These are phyloP conservation scores for Melanostoma scalare DNA, from an alignment of 2,888 invertebrate genomes.

Conservation along the genomic window DNA sequence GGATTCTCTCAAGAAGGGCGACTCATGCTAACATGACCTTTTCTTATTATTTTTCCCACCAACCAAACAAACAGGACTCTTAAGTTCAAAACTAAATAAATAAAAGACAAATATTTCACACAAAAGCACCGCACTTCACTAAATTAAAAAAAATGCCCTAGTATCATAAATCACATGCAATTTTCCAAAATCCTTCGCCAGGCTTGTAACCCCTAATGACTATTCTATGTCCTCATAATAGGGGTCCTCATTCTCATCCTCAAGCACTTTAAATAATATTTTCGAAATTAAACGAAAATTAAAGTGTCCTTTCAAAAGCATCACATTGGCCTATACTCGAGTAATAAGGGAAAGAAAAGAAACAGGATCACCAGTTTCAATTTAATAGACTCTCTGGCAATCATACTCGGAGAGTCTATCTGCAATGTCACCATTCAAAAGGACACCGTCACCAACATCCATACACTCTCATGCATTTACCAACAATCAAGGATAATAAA, in stretches of 20 bases:
- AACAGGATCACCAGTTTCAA: conserved; percentile 63
- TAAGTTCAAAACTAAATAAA: conserved; percentile 2
- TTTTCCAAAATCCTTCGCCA: conserved; percentile 80
- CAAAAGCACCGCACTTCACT: conserved; percentile 54
- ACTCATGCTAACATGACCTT: conserved; percentile 22
- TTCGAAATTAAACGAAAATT: conserved; percentile 71
- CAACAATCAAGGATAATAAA: conserved; percentile 65
- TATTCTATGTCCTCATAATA: conserved; percentile 76
- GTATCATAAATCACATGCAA: conserved; percentile 69
- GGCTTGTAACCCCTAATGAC: conserved; percentile 81
- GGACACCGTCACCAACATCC: conserved; percentile 57
- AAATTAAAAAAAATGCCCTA: conserved; percentile 36
- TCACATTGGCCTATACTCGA: neutral
- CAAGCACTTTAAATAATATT: conserved; percentile 66
- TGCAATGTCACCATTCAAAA: conserved; percentile 70
- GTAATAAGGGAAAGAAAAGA: conserved; percentile 2
- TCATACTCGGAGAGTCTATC: conserved; percentile 65
- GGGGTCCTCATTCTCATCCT: conserved; percentile 52
- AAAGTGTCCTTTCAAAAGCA: conserved; percentile 65
- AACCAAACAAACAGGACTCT: neutral
- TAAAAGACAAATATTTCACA: conserved; percentile 37
- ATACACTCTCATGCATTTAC: conserved; percentile 5
- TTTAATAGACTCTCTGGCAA: conserved; percentile 70
- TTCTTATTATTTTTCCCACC: conserved; percentile 26
- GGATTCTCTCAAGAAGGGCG: neutral